These are phyloP conservation scores for Meghimatium bilineatum DNA, from an alignment of 2,888 invertebrate genomes.

Conservation along the genomic window DNA sequence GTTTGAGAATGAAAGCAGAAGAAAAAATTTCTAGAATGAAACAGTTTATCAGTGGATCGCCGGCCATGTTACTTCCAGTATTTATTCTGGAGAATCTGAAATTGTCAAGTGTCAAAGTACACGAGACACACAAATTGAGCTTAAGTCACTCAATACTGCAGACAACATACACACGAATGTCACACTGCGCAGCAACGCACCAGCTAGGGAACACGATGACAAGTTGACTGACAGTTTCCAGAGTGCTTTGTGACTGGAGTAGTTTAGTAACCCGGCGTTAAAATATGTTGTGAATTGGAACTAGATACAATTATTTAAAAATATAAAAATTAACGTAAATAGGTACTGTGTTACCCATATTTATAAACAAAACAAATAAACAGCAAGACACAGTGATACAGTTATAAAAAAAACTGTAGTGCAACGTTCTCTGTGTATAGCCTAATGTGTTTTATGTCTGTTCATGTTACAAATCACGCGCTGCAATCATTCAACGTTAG, in stretches of 20 bases:
- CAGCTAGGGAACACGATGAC: no score
- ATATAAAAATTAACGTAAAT: no score
- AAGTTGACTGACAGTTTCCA: neutral
- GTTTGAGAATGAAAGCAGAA: neutral
- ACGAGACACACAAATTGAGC: constrained; percentile 5
- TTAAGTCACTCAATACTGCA: neutral
- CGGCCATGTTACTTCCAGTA: neutral
- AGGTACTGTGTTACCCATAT: no score
- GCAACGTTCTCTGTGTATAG: no score
- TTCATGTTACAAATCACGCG: no score
- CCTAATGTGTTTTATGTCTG: no score
- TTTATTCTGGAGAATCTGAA: neutral
- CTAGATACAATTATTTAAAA: neutral
- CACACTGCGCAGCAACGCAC: neutral
- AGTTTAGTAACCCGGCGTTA: neutral
- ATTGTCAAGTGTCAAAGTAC: constrained; percentile 5
- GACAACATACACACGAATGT: neutral
- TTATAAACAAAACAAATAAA: no score
- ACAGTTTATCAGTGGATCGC: neutral
- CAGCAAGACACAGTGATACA: no score
- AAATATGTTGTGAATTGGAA: neutral
- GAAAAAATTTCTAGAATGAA: neutral
- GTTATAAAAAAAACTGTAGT: no score
- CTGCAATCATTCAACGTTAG: no score
- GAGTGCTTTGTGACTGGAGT: neutral